phyloP scores from a whole-genome alignment of 2,797 vertebrate species.

The Halcyon leucocephala region DNA sequence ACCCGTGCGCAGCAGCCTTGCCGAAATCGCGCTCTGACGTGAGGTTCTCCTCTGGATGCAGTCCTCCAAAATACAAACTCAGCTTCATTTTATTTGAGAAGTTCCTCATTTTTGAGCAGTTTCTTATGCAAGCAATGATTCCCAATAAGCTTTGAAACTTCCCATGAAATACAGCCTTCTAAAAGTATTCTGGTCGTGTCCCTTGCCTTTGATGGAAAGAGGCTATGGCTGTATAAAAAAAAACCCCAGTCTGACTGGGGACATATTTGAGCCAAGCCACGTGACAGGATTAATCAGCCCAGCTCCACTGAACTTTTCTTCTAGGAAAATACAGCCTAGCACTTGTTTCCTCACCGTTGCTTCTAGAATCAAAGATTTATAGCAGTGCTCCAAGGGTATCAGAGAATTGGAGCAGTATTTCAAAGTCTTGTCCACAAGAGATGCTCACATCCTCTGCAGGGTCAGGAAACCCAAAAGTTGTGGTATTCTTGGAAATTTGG shows the following conservation, averaged over 20 bases:
- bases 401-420: background rate
- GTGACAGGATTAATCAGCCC: background rate
- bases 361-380: background rate
- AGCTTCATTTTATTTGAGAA: conserved; percentile 1
- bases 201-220: background rate
- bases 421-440: background rate
- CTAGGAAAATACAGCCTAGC: background rate
- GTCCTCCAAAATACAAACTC: background rate
- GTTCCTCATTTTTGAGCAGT: background rate
- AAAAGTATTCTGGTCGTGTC: background rate
- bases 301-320: background rate
- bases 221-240: background rate
- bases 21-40: background rate
- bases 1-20: background rate
- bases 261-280: background rate
- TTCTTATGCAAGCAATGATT: conserved; percentile 1
- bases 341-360: background rate
- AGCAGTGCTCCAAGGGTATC: background rate
- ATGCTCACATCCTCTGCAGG: background rate
- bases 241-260: background rate
- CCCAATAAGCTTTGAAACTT: background rate
- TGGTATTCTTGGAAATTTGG: background rate
- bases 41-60: background rate
- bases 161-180: background rate
- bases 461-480: background rate